phyloP scores from a whole-genome alignment of 2,797 vertebrate genomes.

The Siniperca undulata region DNA sequence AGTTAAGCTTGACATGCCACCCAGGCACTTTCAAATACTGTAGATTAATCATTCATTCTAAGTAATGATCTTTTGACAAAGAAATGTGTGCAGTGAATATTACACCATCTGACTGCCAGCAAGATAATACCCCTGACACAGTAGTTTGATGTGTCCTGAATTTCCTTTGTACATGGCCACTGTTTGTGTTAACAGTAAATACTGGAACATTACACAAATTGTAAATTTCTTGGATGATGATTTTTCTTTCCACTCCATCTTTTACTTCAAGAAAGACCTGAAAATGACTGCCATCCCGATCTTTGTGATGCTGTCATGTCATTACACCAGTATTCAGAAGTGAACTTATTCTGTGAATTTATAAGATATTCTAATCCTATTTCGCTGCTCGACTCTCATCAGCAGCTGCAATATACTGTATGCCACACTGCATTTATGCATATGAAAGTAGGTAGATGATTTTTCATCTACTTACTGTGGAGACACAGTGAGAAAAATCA shows the following conservation, averaged over 20 bases:
- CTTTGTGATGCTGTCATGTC: not conserved
- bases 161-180: not conserved
- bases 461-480: conserved; percentile 8
- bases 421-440: conserved; percentile 23
- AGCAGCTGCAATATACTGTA: not conserved
- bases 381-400: conserved; percentile 5
- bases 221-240: not conserved
- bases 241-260: not conserved
- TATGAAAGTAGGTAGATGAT: conserved; percentile 1
- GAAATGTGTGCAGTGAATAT: not conserved
- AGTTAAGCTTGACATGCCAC: not conserved
- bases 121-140: not conserved
- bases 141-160: not conserved
- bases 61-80: not conserved
- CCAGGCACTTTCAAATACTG: not conserved
- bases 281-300: too few relatives aligned
- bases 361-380: conserved; percentile 16
- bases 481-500: not conserved
- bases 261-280: not conserved
- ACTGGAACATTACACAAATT: not conserved
- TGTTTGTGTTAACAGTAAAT: not conserved
- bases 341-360: conserved; percentile 10
- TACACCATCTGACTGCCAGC: not conserved
- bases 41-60: not conserved
- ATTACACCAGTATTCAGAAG: conserved; percentile 4